Evolutionary conservation across 2,113 vertebrate species (phyloP).

Genomic region (Lota lota): DNA sequence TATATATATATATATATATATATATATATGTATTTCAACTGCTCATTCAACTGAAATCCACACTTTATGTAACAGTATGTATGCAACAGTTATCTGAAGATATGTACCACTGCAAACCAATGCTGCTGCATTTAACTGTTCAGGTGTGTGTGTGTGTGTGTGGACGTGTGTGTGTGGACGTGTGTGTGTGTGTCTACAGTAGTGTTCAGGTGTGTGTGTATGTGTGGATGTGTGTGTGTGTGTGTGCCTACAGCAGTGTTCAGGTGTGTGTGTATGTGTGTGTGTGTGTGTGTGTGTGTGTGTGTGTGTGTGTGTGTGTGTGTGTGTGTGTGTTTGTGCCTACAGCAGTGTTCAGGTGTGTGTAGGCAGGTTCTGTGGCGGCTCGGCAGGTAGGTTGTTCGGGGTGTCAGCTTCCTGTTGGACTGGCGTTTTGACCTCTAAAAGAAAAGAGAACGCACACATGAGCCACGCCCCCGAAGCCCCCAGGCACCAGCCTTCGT

Average conservation of each 20-base stretch:
- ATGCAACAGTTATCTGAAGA: conserved; percentile 23
- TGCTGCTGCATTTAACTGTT: not conserved
- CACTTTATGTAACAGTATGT: conserved; percentile 1
- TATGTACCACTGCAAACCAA: conserved; percentile 37
- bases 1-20: conserved; percentile 13
- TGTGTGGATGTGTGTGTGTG: conserved; percentile 9
- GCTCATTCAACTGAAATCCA: conserved; percentile 8
- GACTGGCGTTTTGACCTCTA: conserved; percentile 59
- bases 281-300: conserved; percentile 4
- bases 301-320: conserved; percentile 18
- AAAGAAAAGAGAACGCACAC: not conserved
- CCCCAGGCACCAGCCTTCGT: too few species aligned
- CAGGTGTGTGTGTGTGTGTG: conserved; percentile 23
- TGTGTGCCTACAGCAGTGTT: conserved; percentile 15
- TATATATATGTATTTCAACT: not conserved
- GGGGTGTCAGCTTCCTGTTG: conserved; percentile 46
- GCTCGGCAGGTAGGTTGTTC: conserved; percentile 67
- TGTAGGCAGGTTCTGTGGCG: conserved; percentile 73
- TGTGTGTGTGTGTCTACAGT: conserved; percentile 39
- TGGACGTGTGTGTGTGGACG: conserved; percentile 7
- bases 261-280: conserved; percentile 49
- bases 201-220: conserved; percentile 18
- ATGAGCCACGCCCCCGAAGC: too few species aligned
- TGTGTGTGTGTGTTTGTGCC: conserved; percentile 5
- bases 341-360: conserved; percentile 50